Evolutionary conservation across 1,140 invertebrate species (phyloP).

Genomic region (Drosophila kikkawai): DNA sequence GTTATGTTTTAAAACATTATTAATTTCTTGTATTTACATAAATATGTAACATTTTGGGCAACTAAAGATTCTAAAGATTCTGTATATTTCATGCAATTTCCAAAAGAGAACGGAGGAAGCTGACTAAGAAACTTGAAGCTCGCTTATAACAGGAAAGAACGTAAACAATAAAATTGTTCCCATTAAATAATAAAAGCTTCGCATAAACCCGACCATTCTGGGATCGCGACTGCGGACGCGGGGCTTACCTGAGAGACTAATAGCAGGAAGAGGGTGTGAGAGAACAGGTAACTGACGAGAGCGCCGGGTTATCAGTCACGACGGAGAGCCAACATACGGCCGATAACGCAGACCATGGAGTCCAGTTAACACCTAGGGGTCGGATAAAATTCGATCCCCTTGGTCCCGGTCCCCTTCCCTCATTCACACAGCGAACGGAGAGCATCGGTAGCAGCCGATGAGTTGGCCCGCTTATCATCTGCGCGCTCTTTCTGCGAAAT

Average conservation of each 20-base stretch:
- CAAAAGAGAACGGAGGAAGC: not conserved
- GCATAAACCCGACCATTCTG: not conserved
- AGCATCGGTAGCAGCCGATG: conserved; percentile 3
- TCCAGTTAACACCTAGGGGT: not conserved
- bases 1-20: too few relatives aligned
- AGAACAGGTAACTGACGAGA: not conserved
- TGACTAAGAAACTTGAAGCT: not conserved
- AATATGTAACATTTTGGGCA: not conserved
- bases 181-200: not conserved
- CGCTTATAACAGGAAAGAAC: conserved; percentile 3
- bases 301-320: conserved; percentile 8
- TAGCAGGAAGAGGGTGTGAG: too few relatives aligned
- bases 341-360: conserved; percentile 15
- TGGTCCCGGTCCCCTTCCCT: not conserved
- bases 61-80: not conserved
- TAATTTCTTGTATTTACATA: too few relatives aligned
- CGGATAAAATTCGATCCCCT: conserved; percentile 7
- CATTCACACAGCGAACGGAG: not conserved
- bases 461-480: conserved; percentile 14
- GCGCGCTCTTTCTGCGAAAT: conserved; percentile 5
- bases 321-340: not conserved
- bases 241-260: not conserved
- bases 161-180: conserved; percentile 1
- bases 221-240: not conserved
- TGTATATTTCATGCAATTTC: not conserved